Base-by-base conservation (phyloP, 2,888 invertebrate genomes). In the Philaethria dido region DNA sequence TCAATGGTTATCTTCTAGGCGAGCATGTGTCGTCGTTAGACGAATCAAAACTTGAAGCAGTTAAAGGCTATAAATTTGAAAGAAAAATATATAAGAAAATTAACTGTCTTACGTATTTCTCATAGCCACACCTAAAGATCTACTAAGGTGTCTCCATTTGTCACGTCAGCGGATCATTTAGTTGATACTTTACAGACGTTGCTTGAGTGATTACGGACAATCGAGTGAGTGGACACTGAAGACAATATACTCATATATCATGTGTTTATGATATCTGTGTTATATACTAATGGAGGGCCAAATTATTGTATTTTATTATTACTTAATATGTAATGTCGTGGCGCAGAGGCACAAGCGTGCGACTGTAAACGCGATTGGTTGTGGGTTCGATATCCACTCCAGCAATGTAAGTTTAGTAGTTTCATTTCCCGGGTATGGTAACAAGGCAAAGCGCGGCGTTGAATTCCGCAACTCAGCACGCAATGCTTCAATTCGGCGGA, bases 141-240 rank as follows among this genome's bases (percentile, higher is more conserved):
- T 85, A 85, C 86, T 83, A 86, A 77, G 81, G 80, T 78, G 78
- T 78, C 72, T 77, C 75, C 88, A 86, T 90, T 89, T 88, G 81
- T 91, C 88, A 79, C 80, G 86, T 84, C 87, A 75, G 73, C 78
- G 78, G 78, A 84, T 84, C 88, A 83, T 88, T 88, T 86, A 80
- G 79, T 78, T 87, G 91, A 90, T 83, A 80, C 73, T 80, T 78
- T 76, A 81, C 91, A 91, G 89, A 89, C 84, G 87, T 79, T 78
- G 77, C 68, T 66, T 57, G 62, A 71, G 62, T 57, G 69, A 72
- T 69, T 33, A 75, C 74, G 68, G 75, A 83, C 86, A 87, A 86
- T 87, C 82, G 79, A 74, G 78, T 68, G 75, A 84, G 81, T 84
- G 82, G 82, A 75, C 75, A 64, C 33, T 50, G 44, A 50, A 66